Evolutionary conservation across 1,140 invertebrate genomes (phyloP).

Genomic region (Nymphalis io): DNA sequence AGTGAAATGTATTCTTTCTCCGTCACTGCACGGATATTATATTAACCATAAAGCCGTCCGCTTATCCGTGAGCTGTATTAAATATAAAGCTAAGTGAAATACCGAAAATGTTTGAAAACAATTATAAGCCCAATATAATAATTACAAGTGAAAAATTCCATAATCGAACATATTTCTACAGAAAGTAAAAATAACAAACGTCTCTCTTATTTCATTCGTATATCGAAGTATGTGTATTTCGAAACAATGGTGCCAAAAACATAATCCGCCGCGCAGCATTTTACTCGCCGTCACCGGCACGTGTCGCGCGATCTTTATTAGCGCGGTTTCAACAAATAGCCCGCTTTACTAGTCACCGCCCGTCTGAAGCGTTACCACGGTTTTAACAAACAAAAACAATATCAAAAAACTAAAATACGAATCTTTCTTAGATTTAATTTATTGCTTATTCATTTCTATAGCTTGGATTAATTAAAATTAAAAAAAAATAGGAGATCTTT

Average conservation of each 20-base stretch:
- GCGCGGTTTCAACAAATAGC: conserved; percentile 57
- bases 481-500: not conserved
- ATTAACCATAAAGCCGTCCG: no score
- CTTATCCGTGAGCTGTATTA: no score
- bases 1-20: no score
- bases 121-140: no score
- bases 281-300: conserved; percentile 44
- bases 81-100: no score
- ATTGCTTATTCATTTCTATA: no score
- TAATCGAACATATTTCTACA: not conserved
- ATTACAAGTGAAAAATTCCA: not conserved
- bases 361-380: conserved; percentile 27
- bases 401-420: no score
- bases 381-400: not conserved
- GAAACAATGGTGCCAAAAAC: conserved; percentile 14
- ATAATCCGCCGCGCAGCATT: conserved; percentile 38
- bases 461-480: no score
- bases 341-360: conserved; percentile 38
- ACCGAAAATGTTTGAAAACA: no score
- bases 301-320: conserved; percentile 61
- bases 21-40: no score
- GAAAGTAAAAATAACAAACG: not conserved
- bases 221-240: not conserved
- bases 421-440: no score
- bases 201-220: not conserved